Evolutionary conservation across 2,113 vertebrate species (phyloP), one percentile per base, ranked within the genome.

Genomic region (Tiliqua scincoides): DNA sequence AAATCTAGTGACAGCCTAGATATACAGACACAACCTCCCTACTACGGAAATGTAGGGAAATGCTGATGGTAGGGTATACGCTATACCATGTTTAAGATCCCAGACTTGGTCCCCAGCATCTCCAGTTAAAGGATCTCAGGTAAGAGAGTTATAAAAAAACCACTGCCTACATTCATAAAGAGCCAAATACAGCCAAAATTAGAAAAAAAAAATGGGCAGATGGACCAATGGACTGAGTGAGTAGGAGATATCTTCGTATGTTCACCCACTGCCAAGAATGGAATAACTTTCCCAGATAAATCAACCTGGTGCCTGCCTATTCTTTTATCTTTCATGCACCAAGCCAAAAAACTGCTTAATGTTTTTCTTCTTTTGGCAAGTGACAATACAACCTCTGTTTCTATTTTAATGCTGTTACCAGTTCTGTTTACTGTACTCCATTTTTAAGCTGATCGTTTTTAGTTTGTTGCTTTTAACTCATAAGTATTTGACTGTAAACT

Each of bases 221-320:
- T 65, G 37, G 7, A 25, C 25, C 23, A 27, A 62, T 61, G 59
- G 35, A 48, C 12, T 65, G 27, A 80, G 48, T 23, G 7, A 48
- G 30, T 65, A 43, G 40, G 78, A 48, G 78, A 57, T n/a, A n/a
- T n/a, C n/a, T n/a, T n/a, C 37, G 12, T n/a, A 30, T 80, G 12
- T 48, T n/a, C 40, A 27, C 40, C 7, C 20, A 17, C 79, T 52
- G 17, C 37, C 30, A 80, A 80, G 40, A 67, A 67, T 52, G 43
- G 27, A 67, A 80, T 67, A 48, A 21, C 27, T 27, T 80, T 80
- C 79, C 79, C 79, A 80, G 79, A 80, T 67, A 67, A 20, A 80
- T 67, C 62, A 61, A 80, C 15, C 79, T 67, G 27, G 35, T 30
- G 17, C 18, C 62, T 21, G 40, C 4, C 79, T 67, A 80, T 30